Conservation (phyloP, 1,140 invertebrate species). For the Drosophila arawakana region DNA sequence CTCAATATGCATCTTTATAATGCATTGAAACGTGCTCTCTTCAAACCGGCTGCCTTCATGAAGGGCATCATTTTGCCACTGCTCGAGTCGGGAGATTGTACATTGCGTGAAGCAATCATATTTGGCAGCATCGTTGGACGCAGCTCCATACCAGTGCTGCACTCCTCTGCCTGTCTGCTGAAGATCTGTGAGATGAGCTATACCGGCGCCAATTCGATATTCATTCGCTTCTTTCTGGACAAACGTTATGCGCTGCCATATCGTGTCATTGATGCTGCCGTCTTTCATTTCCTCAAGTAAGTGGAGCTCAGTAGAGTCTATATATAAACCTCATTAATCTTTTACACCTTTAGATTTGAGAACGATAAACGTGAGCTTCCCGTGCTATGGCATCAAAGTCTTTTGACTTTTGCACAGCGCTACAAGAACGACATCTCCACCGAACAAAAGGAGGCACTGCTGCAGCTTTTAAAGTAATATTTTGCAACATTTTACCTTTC, state of each 20-base stretch:
- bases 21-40: slow-evolving; percentile 96
- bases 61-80: slow-evolving; percentile 97
- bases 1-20: slow-evolving; percentile 99
- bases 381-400: slow-evolving; percentile 98
- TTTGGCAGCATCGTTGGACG: slow-evolving; percentile 95
- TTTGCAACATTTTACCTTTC: neutral
- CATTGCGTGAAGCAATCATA: slow-evolving; percentile 97
- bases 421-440: slow-evolving; percentile 97
- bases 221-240: slow-evolving; percentile 97
- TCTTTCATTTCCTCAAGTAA: slow-evolving; percentile 94
- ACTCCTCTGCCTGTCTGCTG: slow-evolving; percentile 97
- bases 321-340: neutral
- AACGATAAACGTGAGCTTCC: slow-evolving; percentile 93
- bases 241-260: slow-evolving; percentile 99
- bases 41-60: slow-evolving; percentile 99
- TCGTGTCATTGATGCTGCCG: slow-evolving; percentile 97
- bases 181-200: slow-evolving; percentile 99
- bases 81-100: slow-evolving; percentile 96
- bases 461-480: slow-evolving; percentile 89
- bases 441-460: slow-evolving; percentile 95
- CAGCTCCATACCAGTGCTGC: slow-evolving; percentile 97
- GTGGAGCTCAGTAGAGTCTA: slow-evolving; percentile 53
- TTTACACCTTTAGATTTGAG: slow-evolving; percentile 89
- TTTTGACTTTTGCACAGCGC: slow-evolving; percentile 97
- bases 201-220: slow-evolving; percentile 98